Evolutionary conservation across 2,888 invertebrate species (phyloP), one percentile per base, ranked within the genome.

Genomic region (Pherbina coryleti): DNA sequence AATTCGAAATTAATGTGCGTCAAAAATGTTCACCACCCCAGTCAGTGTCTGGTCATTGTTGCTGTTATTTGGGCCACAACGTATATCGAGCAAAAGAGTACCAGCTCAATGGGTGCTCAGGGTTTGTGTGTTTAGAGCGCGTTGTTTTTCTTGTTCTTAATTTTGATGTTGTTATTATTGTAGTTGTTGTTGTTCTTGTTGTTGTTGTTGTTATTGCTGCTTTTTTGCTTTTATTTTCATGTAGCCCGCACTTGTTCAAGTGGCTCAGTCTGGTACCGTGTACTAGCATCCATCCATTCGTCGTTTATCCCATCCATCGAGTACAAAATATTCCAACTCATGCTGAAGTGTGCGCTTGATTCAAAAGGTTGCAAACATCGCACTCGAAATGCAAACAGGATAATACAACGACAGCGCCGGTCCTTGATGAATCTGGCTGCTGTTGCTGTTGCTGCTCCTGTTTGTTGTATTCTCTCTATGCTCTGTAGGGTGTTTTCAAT

Each of bases 1-100:
- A 89, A 89, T 90, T 90, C 87, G 88, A 89, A 90, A 88, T 90
- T 90, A 90, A 89, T 89, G 89, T 88, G 88, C 86, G 87, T 87
- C 82, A 82, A 78, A 77, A 73, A 28, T n/a, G 64, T 31, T 64
- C 64, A 31, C 64, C 64, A 31, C 64, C 64, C 64, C 64, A 22
- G 55, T n/a, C 22, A 11, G 1, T 9, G 55, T 55, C 2, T 3
- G 2, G 51, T 17, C 3, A 8, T 25, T 9, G 11, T 17, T 62
- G 25, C 31, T 25, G 25, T 17, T 17, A 25, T 25, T 17, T 17
- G 25, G 62, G 2, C 62, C 22, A 62, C 14, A 28, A 17, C 72
- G 17, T 37, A 44, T 34, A 14, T 19, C 28, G 34, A 22, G 19
- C 31, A 5, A 14, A 19, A n/a, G 31, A 70, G 22, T 4, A 70